These are phyloP conservation scores for Crotophaga sulcirostris DNA, from an alignment of 2,113 vertebrate species.

Conservation along the genomic window DNA sequence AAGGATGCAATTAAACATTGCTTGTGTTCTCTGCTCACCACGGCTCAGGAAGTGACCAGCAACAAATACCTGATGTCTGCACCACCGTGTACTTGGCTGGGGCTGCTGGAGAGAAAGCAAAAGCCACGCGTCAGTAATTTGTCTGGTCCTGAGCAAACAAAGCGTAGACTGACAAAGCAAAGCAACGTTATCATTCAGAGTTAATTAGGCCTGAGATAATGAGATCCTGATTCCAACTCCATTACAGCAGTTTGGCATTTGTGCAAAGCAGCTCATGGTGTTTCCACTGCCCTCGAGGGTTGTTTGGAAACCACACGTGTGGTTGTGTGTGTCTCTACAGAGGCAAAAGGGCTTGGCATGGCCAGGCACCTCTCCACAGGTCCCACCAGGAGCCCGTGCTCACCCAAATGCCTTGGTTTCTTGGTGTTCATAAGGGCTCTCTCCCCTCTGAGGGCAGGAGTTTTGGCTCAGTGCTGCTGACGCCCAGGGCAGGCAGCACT, in stretches of 20 bases:
- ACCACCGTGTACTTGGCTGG: rapidly evolving
- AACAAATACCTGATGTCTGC: neutral
- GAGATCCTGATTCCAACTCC: neutral
- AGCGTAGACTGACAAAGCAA: neutral
- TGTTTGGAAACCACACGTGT: rapidly evolving
- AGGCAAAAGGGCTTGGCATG: neutral
- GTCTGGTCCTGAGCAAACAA: neutral
- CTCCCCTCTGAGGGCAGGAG: rapidly evolving
- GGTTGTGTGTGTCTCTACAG: neutral
- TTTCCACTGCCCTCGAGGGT: neutral
- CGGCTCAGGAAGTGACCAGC: rapidly evolving
- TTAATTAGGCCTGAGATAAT: neutral
- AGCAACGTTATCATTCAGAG: neutral
- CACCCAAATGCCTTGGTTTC: neutral
- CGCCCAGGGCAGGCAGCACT: neutral
- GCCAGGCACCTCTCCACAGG: neutral
- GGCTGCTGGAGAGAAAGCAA: neutral
- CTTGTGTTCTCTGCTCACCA: neutral
- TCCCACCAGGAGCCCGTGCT: neutral
- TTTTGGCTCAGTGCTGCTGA: neutral
- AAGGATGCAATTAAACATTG: neutral
- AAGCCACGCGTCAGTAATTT: neutral
- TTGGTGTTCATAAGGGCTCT: neutral
- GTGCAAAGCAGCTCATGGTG: neutral
- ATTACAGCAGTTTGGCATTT: neutral